Conservation (phyloP, 2,113 vertebrate species). For the Prunella himalayana region DNA sequence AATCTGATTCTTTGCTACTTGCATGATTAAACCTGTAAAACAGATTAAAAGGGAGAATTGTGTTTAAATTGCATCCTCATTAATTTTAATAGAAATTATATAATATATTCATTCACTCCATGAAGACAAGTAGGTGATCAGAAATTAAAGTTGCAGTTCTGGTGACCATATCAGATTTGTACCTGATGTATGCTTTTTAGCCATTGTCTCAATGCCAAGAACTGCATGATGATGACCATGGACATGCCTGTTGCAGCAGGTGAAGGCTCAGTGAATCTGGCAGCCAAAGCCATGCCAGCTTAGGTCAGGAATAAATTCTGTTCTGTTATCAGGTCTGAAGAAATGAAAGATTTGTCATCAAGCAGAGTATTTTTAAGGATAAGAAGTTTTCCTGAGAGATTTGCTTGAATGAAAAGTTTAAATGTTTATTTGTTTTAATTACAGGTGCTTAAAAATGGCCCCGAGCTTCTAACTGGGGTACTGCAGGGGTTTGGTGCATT, state of each 20-base stretch:
- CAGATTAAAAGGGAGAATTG: background rate
- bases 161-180: background rate
- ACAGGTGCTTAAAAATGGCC: background rate
- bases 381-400: background rate
- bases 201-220: background rate
- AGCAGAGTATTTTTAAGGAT: background rate
- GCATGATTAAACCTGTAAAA: background rate
- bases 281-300: background rate
- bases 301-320: background rate
- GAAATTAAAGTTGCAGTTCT: background rate
- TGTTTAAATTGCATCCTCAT: background rate
- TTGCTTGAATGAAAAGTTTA: background rate
- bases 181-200: background rate
- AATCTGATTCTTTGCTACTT: background rate
- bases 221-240: fast-evolving
- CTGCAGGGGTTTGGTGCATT: fast-evolving
- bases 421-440: background rate
- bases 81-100: background rate
- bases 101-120: background rate
- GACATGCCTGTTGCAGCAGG: background rate
- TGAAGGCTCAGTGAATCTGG: background rate
- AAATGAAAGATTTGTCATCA: background rate
- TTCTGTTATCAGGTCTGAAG: background rate
- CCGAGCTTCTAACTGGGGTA: background rate
- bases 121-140: background rate